These are phyloP conservation scores for Acleris literana DNA, from an alignment of 2,888 invertebrate genomes.

Conservation along the genomic window DNA sequence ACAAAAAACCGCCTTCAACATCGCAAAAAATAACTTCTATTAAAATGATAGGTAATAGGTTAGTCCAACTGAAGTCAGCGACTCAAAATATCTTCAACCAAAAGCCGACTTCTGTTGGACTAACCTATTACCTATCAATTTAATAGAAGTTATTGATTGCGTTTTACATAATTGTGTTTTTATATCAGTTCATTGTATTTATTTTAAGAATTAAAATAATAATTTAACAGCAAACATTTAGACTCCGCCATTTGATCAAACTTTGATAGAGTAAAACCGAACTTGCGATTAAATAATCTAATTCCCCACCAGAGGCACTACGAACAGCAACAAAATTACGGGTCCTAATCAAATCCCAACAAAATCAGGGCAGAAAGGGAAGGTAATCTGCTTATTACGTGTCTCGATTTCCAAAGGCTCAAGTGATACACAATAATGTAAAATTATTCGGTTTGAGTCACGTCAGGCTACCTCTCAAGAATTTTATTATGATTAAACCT, in stretches of 20 bases:
- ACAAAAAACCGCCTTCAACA: too few relatives aligned
- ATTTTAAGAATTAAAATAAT: too few relatives aligned
- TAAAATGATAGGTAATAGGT: too few relatives aligned
- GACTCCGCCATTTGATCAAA: neutral
- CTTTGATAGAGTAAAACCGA: neutral
- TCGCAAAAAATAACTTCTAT: too few relatives aligned
- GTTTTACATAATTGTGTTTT: too few relatives aligned
- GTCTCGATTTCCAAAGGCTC: constrained; percentile 30
- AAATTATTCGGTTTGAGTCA: constrained; percentile 38
- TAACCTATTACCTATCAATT: too few relatives aligned
- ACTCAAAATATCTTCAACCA: too few relatives aligned
- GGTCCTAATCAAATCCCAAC: constrained; percentile 22
- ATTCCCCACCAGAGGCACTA: constrained; percentile 11
- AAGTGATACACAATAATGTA: constrained; percentile 35
- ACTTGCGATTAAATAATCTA: constrained; percentile 11
- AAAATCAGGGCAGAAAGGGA: constrained; percentile 29
- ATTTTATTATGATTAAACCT: constrained; percentile 41
- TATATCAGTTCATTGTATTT: too few relatives aligned
- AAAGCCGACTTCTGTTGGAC: too few relatives aligned
- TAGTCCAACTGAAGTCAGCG: too few relatives aligned
- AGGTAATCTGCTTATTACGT: constrained; percentile 34
- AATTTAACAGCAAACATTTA: neutral
- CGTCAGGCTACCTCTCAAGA: constrained; percentile 35
- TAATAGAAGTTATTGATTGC: too few relatives aligned
- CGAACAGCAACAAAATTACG: constrained; percentile 21